A percentile compares a stretch with the other conserved stretches of the same genome.
phyloP scores from a whole-genome alignment of 1,140 invertebrate species.

The Bacillus rossius region DNA sequence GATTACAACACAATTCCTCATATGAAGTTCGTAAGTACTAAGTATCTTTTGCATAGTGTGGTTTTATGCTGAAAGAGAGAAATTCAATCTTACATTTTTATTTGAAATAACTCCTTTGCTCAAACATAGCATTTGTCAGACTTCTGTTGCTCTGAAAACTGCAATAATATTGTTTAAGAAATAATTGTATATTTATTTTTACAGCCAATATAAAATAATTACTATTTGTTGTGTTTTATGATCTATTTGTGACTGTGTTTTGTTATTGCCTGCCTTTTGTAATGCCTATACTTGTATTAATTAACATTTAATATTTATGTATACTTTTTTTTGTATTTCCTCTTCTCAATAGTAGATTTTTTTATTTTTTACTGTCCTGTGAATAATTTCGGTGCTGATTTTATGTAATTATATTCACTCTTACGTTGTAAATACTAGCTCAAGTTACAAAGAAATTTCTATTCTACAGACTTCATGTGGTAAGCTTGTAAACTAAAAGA shows the following conservation, averaged over 20 bases:
- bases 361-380: not conserved
- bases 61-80: not conserved
- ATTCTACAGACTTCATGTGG: no score
- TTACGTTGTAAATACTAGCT: no score
- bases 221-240: no score
- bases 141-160: no score
- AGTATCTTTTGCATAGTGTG: not conserved
- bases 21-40: conserved; percentile 57
- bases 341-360: not conserved
- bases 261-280: not conserved
- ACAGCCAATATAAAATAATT: not conserved
- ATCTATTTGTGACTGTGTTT: not conserved
- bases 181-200: no score
- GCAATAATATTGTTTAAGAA: no score
- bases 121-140: no score
- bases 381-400: no score
- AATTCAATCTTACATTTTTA: not conserved
- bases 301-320: not conserved
- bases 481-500: no score
- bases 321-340: not conserved
- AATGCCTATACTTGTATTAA: not conserved
- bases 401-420: no score
- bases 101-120: no score
- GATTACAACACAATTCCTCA: conserved; percentile 49
- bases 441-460: no score